These are phyloP conservation scores for Toxostoma redivivum DNA, from an alignment of 2,113 vertebrate genomes.

Conservation along the genomic window DNA sequence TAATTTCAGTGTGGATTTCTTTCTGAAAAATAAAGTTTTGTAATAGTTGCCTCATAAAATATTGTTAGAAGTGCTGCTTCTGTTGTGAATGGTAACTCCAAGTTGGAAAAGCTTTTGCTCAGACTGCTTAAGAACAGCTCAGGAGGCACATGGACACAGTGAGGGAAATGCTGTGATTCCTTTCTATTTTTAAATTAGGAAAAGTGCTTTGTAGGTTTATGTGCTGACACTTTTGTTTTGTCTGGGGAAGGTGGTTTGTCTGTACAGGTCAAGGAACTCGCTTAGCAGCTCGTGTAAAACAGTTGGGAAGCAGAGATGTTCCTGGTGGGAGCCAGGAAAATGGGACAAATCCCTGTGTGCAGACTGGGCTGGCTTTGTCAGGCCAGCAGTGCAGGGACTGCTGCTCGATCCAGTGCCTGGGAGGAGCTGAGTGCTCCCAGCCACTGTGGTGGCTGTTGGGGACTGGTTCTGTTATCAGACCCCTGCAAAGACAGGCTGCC, in stretches of 20 bases:
- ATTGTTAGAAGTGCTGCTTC: not conserved
- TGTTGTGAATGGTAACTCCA: not conserved
- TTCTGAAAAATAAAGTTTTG: not conserved
- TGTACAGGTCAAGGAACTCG: not conserved
- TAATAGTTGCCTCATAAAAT: not conserved
- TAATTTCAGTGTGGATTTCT: not conserved
- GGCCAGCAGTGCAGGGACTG: not conserved
- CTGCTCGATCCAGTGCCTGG: rapidly evolving
- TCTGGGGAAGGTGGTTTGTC: not conserved
- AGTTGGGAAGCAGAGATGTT: not conserved
- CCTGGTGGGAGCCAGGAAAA: not conserved
- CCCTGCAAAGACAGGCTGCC: not conserved
- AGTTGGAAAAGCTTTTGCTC: not conserved
- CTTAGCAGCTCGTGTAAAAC: not conserved
- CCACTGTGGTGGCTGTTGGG: rapidly evolving
- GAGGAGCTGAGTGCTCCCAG: not conserved
- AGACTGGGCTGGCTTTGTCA: not conserved
- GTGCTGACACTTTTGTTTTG: not conserved
- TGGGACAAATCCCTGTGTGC: not conserved
- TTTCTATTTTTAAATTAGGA: not conserved
- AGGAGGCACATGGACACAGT: rapidly evolving
- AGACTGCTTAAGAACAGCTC: not conserved
- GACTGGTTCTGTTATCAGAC: not conserved
- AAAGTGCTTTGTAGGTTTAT: not conserved
- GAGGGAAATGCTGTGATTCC: not conserved